Percentiles rank a stretch among this genome's conserved stretches.
Evolutionary conservation across 2,113 vertebrate genomes (phyloP).

Genomic region (Romanogobio albipinnatus): DNA sequence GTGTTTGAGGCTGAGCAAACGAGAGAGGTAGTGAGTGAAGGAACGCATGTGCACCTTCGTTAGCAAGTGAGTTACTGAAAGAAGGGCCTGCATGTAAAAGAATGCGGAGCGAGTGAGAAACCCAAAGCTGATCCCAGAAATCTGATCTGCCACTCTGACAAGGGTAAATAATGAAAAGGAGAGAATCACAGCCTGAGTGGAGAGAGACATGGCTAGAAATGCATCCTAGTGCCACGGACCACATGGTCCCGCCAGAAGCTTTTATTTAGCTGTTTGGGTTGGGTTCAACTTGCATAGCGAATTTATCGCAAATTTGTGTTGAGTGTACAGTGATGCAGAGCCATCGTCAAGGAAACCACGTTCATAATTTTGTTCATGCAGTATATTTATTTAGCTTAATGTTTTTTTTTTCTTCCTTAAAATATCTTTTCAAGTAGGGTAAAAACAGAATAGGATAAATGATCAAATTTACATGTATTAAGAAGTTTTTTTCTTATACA

Average conservation of each 20-base stretch:
- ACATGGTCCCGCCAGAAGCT: background rate
- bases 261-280: slow-evolving; percentile 6
- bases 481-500: no score
- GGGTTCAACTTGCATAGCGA: slow-evolving; percentile 9
- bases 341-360: background rate
- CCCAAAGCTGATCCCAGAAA: slow-evolving; percentile 63
- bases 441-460: background rate
- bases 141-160: slow-evolving; percentile 66
- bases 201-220: slow-evolving; percentile 22
- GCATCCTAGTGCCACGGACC: background rate
- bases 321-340: background rate
- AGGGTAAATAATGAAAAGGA: slow-evolving; percentile 76
- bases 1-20: background rate
- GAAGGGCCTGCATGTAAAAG: slow-evolving; percentile 43
- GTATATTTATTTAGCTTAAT: no score
- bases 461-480: no score
- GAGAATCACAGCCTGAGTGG: slow-evolving; percentile 62
- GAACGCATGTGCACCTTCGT: slow-evolving; percentile 11
- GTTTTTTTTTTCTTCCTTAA: no score
- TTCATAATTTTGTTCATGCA: background rate
- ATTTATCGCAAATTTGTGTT: background rate
- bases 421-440: background rate
- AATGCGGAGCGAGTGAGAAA: slow-evolving; percentile 46
- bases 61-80: background rate
- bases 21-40: slow-evolving; percentile 20